Conservation (phyloP, 2,888 invertebrate genomes). For the Aquatica leii region DNA sequence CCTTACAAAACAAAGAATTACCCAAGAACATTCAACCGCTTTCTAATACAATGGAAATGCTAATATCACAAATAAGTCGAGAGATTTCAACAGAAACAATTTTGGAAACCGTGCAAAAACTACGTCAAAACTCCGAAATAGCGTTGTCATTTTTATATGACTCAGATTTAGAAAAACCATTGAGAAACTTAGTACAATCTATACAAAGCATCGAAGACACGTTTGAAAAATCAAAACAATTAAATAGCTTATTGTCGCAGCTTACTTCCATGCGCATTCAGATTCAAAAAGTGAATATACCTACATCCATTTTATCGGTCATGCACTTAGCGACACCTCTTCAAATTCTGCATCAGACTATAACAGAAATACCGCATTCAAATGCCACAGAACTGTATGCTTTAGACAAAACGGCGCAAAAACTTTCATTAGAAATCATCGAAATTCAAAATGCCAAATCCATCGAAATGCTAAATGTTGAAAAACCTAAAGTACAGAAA, state of each 20-base stretch:
- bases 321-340: not conserved
- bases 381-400: not conserved
- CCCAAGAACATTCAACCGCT: too few species aligned
- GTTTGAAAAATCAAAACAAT: not conserved
- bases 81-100: not conserved
- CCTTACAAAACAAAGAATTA: too few species aligned
- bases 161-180: not conserved
- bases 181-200: not conserved
- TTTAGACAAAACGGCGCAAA: conserved; percentile 12
- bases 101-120: not conserved
- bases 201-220: not conserved
- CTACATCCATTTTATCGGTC: not conserved
- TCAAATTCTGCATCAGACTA: not conserved
- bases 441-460: conserved; percentile 31
- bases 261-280: not conserved
- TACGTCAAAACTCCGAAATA: not conserved
- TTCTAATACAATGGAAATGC: not conserved
- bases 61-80: not conserved
- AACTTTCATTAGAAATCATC: conserved; percentile 32
- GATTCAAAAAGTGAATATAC: not conserved
- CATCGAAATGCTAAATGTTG: conserved; percentile 36
- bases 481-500: conserved; percentile 26
- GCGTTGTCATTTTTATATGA: not conserved
- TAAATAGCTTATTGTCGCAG: not conserved
- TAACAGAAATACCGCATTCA: not conserved